Evolutionary conservation across 2,888 invertebrate species (phyloP).

Genomic region (Spisula subtruncata): DNA sequence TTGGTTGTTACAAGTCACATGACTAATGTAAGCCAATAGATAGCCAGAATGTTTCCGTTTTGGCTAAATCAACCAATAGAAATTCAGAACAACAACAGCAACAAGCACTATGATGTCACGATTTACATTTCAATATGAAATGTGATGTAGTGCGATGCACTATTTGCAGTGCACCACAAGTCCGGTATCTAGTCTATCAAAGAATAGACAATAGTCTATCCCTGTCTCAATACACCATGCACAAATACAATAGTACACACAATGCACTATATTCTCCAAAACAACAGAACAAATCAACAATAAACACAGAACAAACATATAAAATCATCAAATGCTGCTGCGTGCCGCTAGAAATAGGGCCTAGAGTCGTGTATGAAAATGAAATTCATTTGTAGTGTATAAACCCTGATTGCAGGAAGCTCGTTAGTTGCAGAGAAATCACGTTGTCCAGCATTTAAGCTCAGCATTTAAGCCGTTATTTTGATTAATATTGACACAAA

Average conservation of each 20-base stretch:
- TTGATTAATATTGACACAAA: background rate
- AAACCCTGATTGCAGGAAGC: conserved; percentile 14
- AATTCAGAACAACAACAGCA: conserved; percentile 7
- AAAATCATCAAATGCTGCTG: conserved; percentile 20
- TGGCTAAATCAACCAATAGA: background rate
- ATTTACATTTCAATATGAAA: conserved; percentile 5
- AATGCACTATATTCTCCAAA: background rate
- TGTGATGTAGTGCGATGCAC: background rate
- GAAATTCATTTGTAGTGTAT: background rate
- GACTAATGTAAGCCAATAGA: background rate
- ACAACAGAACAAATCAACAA: conserved; percentile 16
- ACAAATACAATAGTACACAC: background rate
- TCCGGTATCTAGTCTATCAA: conserved; percentile 11
- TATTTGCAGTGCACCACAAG: background rate
- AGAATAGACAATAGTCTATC: conserved; percentile 7
- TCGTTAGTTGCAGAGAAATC: background rate
- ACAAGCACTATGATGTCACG: conserved; percentile 12
- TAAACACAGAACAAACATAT: background rate
- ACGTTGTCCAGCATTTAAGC: background rate
- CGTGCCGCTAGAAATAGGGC: background rate
- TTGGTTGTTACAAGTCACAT: conserved; percentile 5
- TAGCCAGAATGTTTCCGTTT: background rate
- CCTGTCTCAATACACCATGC: background rate
- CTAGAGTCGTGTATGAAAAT: background rate
- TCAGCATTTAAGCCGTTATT: too few species aligned